These are phyloP conservation scores for Labeo rohita DNA, from an alignment of 2,113 vertebrate species.

Conservation along the genomic window DNA sequence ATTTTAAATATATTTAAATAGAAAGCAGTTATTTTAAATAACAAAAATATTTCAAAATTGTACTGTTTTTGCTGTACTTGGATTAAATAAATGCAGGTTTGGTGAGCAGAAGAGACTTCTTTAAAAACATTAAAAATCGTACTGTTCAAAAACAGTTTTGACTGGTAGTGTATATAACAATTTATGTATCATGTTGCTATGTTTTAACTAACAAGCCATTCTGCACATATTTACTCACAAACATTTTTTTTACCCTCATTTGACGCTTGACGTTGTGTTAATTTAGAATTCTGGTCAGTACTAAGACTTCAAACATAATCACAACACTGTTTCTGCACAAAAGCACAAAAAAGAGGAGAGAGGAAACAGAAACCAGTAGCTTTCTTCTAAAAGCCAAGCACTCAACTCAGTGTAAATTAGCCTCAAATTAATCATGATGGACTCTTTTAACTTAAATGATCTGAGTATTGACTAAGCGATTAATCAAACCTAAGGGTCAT, in stretches of 20 bases:
- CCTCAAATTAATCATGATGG: not conserved
- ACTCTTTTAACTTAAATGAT: constrained; percentile 17
- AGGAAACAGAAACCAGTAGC: not conserved
- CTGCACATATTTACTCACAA: not conserved
- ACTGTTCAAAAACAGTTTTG: no score
- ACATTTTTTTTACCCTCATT: not conserved
- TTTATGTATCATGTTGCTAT: not conserved
- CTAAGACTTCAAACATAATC: not conserved
- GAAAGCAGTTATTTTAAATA: no score
- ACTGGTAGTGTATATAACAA: no score
- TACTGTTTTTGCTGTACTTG: no score
- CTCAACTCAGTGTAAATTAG: constrained; percentile 8
- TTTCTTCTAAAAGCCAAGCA: not conserved
- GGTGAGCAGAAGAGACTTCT: no score
- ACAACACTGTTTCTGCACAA: constrained; percentile 9
- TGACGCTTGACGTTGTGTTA: not conserved
- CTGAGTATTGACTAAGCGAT: not conserved
- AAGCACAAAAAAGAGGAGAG: constrained; percentile 10
- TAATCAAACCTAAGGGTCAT: constrained; percentile 8
- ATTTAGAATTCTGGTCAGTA: not conserved
- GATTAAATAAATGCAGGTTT: no score
- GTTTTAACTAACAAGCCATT: not conserved
- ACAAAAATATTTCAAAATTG: no score
- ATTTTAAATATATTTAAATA: no score
- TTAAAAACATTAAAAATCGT: no score